Evolutionary conservation across 2,888 invertebrate genomes (phyloP), one percentile per base, ranked within the genome.

Genomic region (Argyra leucocephala): DNA sequence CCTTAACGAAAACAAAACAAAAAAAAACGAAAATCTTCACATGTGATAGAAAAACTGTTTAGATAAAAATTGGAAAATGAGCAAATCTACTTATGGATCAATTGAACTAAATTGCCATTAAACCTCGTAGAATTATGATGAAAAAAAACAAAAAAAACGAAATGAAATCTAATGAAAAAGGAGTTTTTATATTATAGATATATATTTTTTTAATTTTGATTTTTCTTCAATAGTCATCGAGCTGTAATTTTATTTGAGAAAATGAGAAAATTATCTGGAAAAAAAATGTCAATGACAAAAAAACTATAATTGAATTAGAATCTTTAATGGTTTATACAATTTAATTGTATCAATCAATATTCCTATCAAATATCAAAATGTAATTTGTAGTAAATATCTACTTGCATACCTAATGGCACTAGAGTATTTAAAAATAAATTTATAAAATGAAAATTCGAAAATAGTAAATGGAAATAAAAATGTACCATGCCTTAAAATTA

Each of bases 11-110:
- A 10, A 48, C 15, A 48, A 48, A 48, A 48, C 12, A 48, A 48
- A 15, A 48, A 48, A n/a, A 37, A 37, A 37, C 15, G 12, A 37
- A 37, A 37, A 26, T 26, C 7, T 26, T 37, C 37, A 37, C 5
- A 31, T 7, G 10, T 31, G 31, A 10, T 7, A 31, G 31, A 31
- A 31, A 31, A 31, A 31, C 5, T 18, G 48, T 18, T 48, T 48
- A 48, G 48, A 48, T 48, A 48, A 48, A 48, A 48, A 48, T 48
- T 48, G 48, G 48, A 48, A 48, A 48, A 48, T 48, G 48, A 48
- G n/a, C 18, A 48, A 48, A 48, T 48, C 48, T 18, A 48, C 48
- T 48, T 48, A 48, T 48, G 48, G 48, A 48, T 48, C 48, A 48
- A 48, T 48, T 48, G 48, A 48, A 48, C 48, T 48, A 48, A 48